Base-by-base conservation (phyloP, 1,140 invertebrate genomes). In the Drosophila setifemur region DNA sequence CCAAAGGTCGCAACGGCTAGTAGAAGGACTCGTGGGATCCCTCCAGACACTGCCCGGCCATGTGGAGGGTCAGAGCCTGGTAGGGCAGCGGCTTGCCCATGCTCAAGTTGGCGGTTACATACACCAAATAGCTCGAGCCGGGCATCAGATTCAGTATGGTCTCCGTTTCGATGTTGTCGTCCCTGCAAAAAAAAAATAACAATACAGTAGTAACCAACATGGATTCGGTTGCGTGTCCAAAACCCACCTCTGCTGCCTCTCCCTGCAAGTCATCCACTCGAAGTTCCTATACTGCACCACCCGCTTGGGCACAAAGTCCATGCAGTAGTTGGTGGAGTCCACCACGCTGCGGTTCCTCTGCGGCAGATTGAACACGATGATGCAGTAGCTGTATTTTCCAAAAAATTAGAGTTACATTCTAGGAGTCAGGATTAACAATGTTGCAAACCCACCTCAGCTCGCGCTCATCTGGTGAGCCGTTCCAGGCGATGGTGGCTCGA, bases 321-420 rank as follows among this genome's bases (percentile, higher is more conserved):
- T 82, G 52, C 89, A 90, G 40, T 90, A 90, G 37, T 90, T 89
- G 35, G 89, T 88, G 40, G 81, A 69, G 11, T 90, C 89, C 12
- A 82, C 73, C 11, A 72, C 71, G 40, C 89, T 90, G 9, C 83
- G 81, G 50, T 85, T 81, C n/a, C 79, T 76, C 11, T 86, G 83
- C 16, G 89, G 89, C 53, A 90, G 60, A 54, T 76, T 89, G 37
- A 90, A 88, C n/a, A 90, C 89, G 33, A 90, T 88, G 8, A 90
- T 86, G 66, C 89, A 90, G 63, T 90, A 90, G 58, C 89, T 90
- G 35, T 37, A 0, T n/a, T n/a, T n/a, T n/a, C n/a, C n/a, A 5
- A 37, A 3, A 18, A 16, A 18, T 4, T 33, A 12, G 7, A 31
- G 29, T n/a, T n/a, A n/a, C n/a, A n/a, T n/a, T n/a, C n/a, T n/a